Base-by-base conservation (phyloP, 2,113 vertebrate genomes). In the Columbina picui region DNA sequence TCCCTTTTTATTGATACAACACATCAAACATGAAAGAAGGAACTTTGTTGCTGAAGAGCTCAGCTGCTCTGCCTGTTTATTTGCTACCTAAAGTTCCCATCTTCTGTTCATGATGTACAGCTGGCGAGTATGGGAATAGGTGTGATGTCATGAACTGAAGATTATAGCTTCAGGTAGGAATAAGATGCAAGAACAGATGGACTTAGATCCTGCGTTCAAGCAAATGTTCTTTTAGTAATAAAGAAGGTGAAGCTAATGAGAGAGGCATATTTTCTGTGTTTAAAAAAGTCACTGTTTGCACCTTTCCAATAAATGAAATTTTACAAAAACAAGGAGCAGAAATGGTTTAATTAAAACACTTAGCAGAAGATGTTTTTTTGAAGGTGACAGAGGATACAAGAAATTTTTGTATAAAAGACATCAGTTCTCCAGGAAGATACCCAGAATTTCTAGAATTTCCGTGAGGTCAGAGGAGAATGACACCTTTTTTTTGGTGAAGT, bases 101-200 rank as follows among this genome's bases (percentile, higher is more conserved):
- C 52, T 50, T 93, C 22, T 56, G 32, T 38, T 94, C 0, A 0
- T 87, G 90, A 84, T 1, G 3, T 81, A 26, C 84, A 91, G 79
- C 95, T 94, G 87, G 84, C 6, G 9, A 76, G 65, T 88, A 91
- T 43, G 65, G 77, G 73, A 85, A 11, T 91, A 64, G 45, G 74
- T 34, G 39, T 65, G 91, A 73, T 95, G 90, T 83, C 89, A 68
- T 2, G 17, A 93, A 57, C 52, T 53, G 70, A 52, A 83, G 29
- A 85, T 92, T 88, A 60, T 94, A 53, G 81, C 95, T 97, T 76
- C 76, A 79, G 87, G 94, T 97, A 64, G 93, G 65, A 93, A 93
- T 91, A 82, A 74, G 56, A 25, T 71, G 52, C 20, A 68, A 71
- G 75, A 94, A 67, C 93, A 97, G 92, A 93, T 95, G 96, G 90